phyloP scores from a whole-genome alignment of 30 jellyfish, hydroid and myxozoan genomes.

The Hydra vulgaris region DNA sequence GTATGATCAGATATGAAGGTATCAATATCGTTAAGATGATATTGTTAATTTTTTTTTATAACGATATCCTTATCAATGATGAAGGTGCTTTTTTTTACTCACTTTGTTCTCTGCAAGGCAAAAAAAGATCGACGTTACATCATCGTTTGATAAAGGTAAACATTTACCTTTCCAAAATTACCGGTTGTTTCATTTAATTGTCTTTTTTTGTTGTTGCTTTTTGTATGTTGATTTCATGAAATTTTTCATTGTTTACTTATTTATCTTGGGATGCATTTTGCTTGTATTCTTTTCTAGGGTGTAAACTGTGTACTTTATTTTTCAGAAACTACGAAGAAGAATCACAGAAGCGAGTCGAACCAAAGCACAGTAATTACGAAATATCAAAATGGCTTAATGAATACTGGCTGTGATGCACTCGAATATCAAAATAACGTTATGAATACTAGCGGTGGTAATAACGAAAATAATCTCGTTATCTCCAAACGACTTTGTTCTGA shows the following conservation, averaged over 20 bases:
- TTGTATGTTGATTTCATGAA: too few relatives aligned
- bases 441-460: too few relatives aligned
- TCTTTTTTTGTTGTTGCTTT: too few relatives aligned
- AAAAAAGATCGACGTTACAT: conserved; percentile 1
- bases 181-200: not conserved
- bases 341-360: not conserved
- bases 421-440: too few relatives aligned
- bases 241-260: too few relatives aligned
- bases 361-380: not conserved
- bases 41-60: not conserved
- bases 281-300: too few relatives aligned
- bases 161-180: not conserved
- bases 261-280: too few relatives aligned
- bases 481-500: too few relatives aligned
- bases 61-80: not conserved
- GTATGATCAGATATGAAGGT: not conserved
- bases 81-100: not conserved
- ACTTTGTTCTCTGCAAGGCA: conserved; percentile 41
- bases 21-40: not conserved
- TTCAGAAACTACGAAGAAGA: conserved; percentile 14
- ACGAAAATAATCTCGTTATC: too few relatives aligned
- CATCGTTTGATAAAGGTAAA: not conserved
- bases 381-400: conserved; percentile 16
- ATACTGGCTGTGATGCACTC: conserved; percentile 12
- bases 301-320: not conserved